Evolutionary conservation across 30 jellyfish, hydroid and myxozoan species (phyloP).

Genomic region (Turritopsis rubra): DNA sequence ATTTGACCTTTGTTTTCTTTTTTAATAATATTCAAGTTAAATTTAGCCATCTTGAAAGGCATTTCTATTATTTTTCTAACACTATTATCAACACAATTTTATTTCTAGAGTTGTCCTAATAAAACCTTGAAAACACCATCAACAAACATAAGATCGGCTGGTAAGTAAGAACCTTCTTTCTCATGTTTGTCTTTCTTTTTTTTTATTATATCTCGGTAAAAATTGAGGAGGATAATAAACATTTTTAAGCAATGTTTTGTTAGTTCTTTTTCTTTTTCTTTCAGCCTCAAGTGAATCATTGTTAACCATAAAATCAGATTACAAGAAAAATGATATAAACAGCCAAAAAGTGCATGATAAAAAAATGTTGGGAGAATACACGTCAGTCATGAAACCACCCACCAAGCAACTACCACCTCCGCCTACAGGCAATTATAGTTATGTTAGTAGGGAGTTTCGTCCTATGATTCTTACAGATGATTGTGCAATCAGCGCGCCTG

Average conservation of each 20-base stretch:
- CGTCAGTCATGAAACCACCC: neutral
- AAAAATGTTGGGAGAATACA: neutral
- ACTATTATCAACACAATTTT: neutral
- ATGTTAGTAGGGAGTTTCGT: slow-evolving; percentile 57
- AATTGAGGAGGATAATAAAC: no score
- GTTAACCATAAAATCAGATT: neutral
- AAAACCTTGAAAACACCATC: neutral
- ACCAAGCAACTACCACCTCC: neutral
- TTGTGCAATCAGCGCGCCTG: slow-evolving; percentile 55
- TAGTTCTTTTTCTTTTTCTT: neutral
- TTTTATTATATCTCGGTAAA: no score
- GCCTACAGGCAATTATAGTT: slow-evolving; percentile 47
- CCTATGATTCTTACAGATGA: slow-evolving; percentile 54
- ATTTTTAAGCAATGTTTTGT: neutral
- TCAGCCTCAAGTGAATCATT: neutral
- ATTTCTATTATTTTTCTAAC: neutral
- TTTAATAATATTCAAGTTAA: neutral
- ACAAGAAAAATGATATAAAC: neutral
- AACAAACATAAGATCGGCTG: neutral
- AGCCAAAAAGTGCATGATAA: neutral
- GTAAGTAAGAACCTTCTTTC: neutral
- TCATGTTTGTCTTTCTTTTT: no score
- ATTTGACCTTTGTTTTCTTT: slow-evolving; percentile 1
- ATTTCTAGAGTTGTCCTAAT: neutral
- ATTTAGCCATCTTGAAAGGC: neutral